Evolutionary conservation across 2,113 vertebrate genomes (phyloP).

Genomic region (Thymallus thymallus): DNA sequence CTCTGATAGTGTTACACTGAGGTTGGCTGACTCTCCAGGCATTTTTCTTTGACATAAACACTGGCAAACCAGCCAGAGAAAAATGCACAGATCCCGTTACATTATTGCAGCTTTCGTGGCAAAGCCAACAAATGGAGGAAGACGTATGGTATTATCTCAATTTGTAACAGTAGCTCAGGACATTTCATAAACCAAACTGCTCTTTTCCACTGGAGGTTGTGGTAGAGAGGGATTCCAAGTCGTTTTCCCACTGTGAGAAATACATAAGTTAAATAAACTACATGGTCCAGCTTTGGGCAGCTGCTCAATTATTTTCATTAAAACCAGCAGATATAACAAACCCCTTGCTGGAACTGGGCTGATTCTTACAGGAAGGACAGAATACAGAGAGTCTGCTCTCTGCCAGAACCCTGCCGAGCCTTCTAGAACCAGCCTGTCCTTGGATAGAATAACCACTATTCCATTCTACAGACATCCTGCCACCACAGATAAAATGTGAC

Average conservation of each 20-base stretch:
- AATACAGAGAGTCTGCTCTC: constrained; percentile 31
- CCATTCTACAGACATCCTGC: constrained; percentile 3
- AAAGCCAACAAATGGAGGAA: not conserved
- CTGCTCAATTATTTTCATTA: constrained; percentile 36
- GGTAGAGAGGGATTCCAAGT: constrained; percentile 7
- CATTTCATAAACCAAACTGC: constrained; percentile 32
- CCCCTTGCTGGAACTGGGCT: not conserved
- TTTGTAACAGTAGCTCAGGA: constrained; percentile 24
- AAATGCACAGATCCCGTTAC: not conserved
- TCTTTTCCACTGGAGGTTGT: constrained; percentile 33
- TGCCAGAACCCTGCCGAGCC: constrained; percentile 29
- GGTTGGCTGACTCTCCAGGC: not conserved
- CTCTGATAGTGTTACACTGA: not conserved
- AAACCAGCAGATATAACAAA: constrained; percentile 34
- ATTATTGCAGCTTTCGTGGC: not conserved
- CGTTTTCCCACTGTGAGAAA: constrained; percentile 39
- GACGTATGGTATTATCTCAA: constrained; percentile 19
- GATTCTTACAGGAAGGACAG: constrained; percentile 6
- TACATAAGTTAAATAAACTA: constrained; percentile 41
- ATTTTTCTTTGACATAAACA: not conserved
- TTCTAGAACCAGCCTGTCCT: constrained; percentile 21
- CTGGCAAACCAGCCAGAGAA: not conserved
- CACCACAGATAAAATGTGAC: not conserved
- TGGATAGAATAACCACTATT: constrained; percentile 3
- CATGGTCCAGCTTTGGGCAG: constrained; percentile 30